These are phyloP conservation scores for Otolemur crassicaudatus DNA, from an alignment of 2,797 vertebrate genomes.

Conservation along the genomic window DNA sequence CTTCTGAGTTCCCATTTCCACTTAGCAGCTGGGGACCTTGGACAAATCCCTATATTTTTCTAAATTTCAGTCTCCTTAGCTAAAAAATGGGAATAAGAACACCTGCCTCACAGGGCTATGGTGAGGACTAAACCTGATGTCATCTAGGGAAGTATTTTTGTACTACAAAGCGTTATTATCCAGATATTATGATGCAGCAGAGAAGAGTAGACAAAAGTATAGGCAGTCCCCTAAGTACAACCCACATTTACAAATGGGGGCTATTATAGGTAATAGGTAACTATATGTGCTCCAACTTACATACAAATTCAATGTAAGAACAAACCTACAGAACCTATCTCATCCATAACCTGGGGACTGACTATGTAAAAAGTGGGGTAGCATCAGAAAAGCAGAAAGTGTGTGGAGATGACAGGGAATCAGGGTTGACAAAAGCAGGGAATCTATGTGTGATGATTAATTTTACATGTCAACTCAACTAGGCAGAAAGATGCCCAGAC, in stretches of 20 bases:
- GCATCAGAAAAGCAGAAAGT: neutral
- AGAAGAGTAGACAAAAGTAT: too few relatives aligned
- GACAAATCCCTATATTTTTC: neutral
- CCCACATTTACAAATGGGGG: too few relatives aligned
- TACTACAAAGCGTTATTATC: neutral
- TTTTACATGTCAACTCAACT: neutral
- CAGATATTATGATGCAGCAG: neutral
- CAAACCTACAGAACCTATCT: too few relatives aligned
- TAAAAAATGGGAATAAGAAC: conserved; percentile 18
- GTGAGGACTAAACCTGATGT: neutral
- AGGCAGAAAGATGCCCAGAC: neutral
- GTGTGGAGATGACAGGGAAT: neutral
- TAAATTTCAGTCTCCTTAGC: neutral
- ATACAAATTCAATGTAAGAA: too few relatives aligned
- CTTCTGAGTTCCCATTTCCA: conserved; percentile 30
- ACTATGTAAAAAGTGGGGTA: neutral
- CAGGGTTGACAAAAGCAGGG: neutral
- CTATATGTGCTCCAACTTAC: too few relatives aligned
- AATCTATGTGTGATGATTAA: neutral
- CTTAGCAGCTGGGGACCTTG: neutral
- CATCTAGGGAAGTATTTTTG: neutral
- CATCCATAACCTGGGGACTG: too few relatives aligned
- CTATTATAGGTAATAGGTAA: too few relatives aligned
- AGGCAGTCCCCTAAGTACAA: too few relatives aligned
- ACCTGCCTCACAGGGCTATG: neutral